phyloP scores from a whole-genome alignment of 2,888 invertebrate genomes.

The Meiosimyza decipiens region DNA sequence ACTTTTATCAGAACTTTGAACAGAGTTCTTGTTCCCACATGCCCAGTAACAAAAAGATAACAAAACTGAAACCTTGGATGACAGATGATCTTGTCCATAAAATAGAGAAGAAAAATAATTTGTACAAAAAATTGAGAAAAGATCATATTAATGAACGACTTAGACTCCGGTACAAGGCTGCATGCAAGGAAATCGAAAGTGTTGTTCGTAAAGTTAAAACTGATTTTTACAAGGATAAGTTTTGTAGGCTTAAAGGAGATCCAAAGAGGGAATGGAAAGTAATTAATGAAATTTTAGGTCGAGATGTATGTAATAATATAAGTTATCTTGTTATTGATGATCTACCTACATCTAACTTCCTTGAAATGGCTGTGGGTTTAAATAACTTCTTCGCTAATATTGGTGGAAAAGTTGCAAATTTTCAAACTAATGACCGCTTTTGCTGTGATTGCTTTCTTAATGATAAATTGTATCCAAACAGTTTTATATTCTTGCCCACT shows the following conservation, averaged over 20 bases:
- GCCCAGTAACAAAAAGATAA: neutral
- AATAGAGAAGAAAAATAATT: neutral
- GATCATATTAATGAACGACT: neutral
- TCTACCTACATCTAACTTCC: neutral
- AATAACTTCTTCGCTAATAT: neutral
- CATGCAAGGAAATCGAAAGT: neutral
- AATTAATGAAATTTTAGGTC: neutral
- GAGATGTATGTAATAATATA: neutral
- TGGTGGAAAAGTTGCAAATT: neutral
- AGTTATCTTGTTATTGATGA: neutral
- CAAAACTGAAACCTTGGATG: neutral
- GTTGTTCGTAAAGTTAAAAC: too few species aligned
- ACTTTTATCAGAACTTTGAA: neutral
- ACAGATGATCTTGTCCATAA: too few species aligned
- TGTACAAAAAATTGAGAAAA: neutral
- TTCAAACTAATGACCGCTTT: neutral
- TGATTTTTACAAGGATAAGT: too few species aligned
- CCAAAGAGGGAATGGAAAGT: neutral
- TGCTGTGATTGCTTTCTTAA: neutral
- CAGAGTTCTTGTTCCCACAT: neutral
- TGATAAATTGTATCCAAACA: neutral
- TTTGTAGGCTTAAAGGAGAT: neutral
- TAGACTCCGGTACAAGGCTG: neutral
- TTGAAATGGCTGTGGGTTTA: neutral
- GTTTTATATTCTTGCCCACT: neutral